Percentiles rank a stretch among this genome's conserved stretches.
phyloP scores from a whole-genome alignment of 1,140 invertebrate genomes.

The Subanguina moxae region DNA sequence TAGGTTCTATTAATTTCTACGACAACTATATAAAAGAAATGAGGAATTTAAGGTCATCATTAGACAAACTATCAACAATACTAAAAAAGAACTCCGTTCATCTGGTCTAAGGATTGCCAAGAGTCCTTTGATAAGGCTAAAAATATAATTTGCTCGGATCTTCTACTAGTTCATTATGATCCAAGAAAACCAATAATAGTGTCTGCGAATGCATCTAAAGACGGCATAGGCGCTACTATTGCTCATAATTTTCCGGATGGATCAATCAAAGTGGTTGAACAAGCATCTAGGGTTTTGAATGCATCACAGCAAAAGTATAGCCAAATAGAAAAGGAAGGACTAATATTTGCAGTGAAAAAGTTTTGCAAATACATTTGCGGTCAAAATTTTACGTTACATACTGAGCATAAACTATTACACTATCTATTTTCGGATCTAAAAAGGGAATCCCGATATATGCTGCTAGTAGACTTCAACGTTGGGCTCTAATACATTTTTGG shows the following conservation, averaged over 20 bases:
- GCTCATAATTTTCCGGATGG: conserved; percentile 58
- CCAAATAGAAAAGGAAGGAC: conserved; percentile 63
- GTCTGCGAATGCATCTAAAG: neutral
- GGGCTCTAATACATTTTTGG: conserved; percentile 58
- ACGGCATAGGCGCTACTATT: conserved; percentile 59
- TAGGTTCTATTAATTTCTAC: too few relatives aligned
- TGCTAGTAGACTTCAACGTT: conserved; percentile 59
- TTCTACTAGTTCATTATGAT: neutral
- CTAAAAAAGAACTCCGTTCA: too few relatives aligned
- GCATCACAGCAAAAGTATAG: conserved; percentile 53
- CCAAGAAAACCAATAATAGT: neutral
- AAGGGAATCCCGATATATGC: conserved; percentile 53
- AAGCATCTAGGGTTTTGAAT: neutral
- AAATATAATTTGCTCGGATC: neutral
- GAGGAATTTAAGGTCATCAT: too few relatives aligned
- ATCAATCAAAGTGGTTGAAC: conserved; percentile 61
- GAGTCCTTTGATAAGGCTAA: conserved; percentile 1
- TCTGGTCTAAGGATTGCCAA: neutral
- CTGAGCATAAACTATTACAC: conserved; percentile 63
- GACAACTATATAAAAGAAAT: too few relatives aligned
- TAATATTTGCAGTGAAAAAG: conserved; percentile 61
- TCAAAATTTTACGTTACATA: conserved; percentile 60
- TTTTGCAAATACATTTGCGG: conserved; percentile 61
- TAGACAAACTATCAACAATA: too few relatives aligned
- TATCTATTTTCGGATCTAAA: conserved; percentile 57